Conservation (phyloP, 2,113 vertebrate genomes). For the Elaphurus davidianus region DNA sequence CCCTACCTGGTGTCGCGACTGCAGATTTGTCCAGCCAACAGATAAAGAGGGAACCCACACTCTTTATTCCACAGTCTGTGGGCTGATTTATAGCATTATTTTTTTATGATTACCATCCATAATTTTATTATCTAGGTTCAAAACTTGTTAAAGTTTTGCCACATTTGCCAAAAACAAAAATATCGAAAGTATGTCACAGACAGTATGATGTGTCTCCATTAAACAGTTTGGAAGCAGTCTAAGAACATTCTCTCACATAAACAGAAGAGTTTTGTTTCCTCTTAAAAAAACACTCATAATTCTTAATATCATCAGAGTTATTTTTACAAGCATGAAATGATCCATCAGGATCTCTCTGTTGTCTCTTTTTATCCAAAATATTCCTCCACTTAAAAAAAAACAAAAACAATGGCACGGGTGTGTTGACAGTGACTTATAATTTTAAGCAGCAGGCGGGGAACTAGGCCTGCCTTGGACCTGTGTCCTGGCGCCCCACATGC, state of each 20-base stretch:
- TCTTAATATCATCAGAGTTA: not conserved
- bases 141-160: not conserved
- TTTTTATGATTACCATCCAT: not conserved
- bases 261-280: not conserved
- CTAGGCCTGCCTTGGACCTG: not conserved
- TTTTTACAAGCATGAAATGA: not conserved
- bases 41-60: not conserved
- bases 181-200: not conserved
- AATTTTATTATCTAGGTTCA: not conserved
- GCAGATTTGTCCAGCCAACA: not conserved
- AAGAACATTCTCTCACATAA: not conserved
- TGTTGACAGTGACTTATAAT: not conserved
- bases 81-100: not conserved
- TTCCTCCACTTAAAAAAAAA: not conserved
- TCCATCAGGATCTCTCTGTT: not conserved
- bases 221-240: not conserved
- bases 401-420: not conserved
- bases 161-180: not conserved
- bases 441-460: not conserved
- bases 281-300: not conserved
- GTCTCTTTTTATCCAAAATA: not conserved
- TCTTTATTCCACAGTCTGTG: not conserved
- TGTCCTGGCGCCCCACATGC: accelerated
- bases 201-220: not conserved
- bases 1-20: not conserved